Evolutionary conservation across 2,797 vertebrate species (phyloP), one percentile per base, ranked within the genome.

Genomic region (Coregonus suidteri): DNA sequence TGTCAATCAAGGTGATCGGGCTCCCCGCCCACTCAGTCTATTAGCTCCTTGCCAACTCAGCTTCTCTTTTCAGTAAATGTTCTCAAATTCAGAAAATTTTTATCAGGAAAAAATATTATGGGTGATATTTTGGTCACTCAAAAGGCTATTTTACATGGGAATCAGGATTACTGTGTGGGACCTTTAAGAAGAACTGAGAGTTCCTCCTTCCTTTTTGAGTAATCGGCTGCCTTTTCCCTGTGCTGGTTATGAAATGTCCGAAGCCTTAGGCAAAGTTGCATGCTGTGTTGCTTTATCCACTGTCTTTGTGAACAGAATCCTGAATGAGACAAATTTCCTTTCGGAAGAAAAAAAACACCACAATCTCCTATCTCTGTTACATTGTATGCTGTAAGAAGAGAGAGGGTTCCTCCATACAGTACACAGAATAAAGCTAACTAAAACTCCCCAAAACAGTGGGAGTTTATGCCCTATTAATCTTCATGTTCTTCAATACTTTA

Each of bases 261-360:
- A 86, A 88, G 84, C 90, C 85, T 0, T 30, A 83, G 89, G 91
- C 88, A 16, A 75, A 83, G 84, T 83, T 90, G 85, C 89, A 79
- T 84, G 87, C 84, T 86, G 79, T 83, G 82, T 79, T 83, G 87
- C 84, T 85, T 76, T 83, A 82, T 79, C 83, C 65, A 79, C 81
- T 78, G 74, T 89, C 83, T 79, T 81, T 66, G 83, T 67, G 84
- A 88, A 88, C 87, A 86, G 90, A 86, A 89, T 90, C 84, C 6
- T 77, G 84, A 88, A 91, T 89, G 84, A 89, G 85, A 92, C 88
- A 90, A 88, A 88, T 90, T 88, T 92, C 90, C 91, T 92, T 93
- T 92, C n/a, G 85, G 80, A 25, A 25, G 25, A 25, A 91, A 91
- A 91, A 92, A 92, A 90, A 88, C 88, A 41, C 41, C 41, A 41